These are phyloP conservation scores for Cyprinella venusta DNA, from an alignment of 2,797 vertebrate species.

Conservation along the genomic window DNA sequence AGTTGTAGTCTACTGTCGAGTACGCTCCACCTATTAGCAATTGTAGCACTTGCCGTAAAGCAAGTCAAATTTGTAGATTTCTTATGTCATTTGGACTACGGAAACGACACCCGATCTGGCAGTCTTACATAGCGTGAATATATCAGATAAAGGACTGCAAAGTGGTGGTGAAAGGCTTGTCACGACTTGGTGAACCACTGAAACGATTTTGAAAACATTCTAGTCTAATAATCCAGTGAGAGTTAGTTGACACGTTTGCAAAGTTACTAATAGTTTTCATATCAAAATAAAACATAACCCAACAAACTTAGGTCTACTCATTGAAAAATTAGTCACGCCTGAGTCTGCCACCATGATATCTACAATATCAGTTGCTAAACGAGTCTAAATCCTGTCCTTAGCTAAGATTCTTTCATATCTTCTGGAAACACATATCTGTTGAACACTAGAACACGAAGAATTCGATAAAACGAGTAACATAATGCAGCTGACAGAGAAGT, in stretches of 20 bases:
- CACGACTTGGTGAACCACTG: too few species aligned
- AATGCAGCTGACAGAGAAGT: slow-evolving; percentile 23
- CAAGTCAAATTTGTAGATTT: too few species aligned
- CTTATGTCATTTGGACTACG: too few species aligned
- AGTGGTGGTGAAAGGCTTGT: too few species aligned
- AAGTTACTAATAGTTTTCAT: background rate
- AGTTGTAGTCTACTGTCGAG: too few species aligned
- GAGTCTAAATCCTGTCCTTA: background rate
- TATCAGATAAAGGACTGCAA: too few species aligned
- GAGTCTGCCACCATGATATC: background rate
- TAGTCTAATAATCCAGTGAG: too few species aligned
- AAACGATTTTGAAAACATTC: too few species aligned
- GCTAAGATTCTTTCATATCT: background rate
- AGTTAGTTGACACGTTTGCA: background rate
- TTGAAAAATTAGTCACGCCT: background rate
- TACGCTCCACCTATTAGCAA: too few species aligned
- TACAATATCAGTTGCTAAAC: background rate
- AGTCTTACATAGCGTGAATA: too few species aligned
- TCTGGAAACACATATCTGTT: background rate
- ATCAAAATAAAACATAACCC: background rate
- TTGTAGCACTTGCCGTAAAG: too few species aligned
- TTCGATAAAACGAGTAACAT: slow-evolving; percentile 4
- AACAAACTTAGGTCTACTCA: background rate
- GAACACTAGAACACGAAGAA: background rate
- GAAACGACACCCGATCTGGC: too few species aligned